phyloP scores from a whole-genome alignment of 2,888 invertebrate species.

The Eugnorisma glareosa region DNA sequence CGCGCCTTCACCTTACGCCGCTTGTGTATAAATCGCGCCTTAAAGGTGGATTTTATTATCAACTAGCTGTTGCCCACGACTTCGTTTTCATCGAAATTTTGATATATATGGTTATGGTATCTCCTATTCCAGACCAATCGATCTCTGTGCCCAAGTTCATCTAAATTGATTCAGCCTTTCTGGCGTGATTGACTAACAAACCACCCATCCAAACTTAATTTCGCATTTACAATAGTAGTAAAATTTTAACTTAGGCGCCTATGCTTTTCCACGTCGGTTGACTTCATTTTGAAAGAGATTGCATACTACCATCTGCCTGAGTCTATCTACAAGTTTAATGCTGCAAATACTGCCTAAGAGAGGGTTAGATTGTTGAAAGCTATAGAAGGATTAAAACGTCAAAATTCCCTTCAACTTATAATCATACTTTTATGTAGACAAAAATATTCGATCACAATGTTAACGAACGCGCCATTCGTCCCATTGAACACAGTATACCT shows the following conservation, averaged over 20 bases:
- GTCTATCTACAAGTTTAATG: not conserved
- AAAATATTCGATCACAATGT: slow-evolving; percentile 5
- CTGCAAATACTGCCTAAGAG: not conserved
- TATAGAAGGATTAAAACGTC: not conserved
- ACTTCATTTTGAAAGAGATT: not conserved
- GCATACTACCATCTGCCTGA: not conserved
- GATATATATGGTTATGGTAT: too few species aligned
- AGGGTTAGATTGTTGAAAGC: not conserved
- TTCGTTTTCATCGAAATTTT: too few species aligned
- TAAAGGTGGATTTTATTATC: not conserved
- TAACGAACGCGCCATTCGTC: not conserved
- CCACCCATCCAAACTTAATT: not conserved
- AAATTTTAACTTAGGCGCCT: not conserved
- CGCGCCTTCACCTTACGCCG: too few species aligned
- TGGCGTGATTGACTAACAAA: not conserved
- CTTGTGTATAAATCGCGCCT: too few species aligned
- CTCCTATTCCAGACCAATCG: too few species aligned
- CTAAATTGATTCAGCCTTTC: not conserved
- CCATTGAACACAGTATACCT: not conserved
- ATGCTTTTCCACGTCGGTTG: not conserved
- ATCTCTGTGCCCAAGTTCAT: not conserved
- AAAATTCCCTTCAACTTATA: not conserved
- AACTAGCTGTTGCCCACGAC: not conserved
- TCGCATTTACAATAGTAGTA: too few species aligned
- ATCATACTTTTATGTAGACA: not conserved